Conservation (phyloP, 2,113 vertebrate species). For the Spea bombifrons region DNA sequence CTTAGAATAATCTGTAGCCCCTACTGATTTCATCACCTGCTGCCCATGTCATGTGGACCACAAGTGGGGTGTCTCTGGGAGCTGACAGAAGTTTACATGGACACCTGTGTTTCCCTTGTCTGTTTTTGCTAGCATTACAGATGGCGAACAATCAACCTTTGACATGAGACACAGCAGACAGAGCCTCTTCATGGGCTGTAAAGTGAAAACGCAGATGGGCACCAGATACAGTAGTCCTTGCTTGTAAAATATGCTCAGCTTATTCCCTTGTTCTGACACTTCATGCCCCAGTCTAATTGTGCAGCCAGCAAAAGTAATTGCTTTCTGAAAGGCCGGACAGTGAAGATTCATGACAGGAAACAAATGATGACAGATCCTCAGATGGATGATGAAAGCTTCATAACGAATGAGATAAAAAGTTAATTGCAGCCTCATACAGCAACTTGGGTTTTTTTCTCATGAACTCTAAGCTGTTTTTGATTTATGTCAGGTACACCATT, state of each 20-base stretch:
- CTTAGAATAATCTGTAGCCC: constrained; percentile 55
- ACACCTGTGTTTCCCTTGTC: constrained; percentile 24
- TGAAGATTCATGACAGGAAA: constrained; percentile 53
- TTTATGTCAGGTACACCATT: constrained; percentile 42
- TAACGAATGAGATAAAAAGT: constrained; percentile 23
- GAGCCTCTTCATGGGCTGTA: neutral
- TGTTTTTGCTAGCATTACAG: neutral
- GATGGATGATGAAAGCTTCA: constrained; percentile 16
- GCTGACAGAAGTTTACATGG: constrained; percentile 42
- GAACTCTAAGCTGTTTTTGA: constrained; percentile 23
- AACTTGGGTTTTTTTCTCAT: constrained; percentile 39
- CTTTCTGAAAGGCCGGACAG: constrained; percentile 47
- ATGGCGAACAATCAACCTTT: constrained; percentile 24
- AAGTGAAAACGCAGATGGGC: neutral
- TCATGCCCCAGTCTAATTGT: constrained; percentile 44
- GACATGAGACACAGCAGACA: constrained; percentile 25
- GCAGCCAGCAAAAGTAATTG: constrained; percentile 46
- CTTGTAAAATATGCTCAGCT: constrained; percentile 23
- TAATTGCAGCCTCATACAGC: constrained; percentile 49
- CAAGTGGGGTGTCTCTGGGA: constrained; percentile 4
- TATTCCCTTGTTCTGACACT: constrained; percentile 12
- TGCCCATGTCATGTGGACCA: constrained; percentile 45
- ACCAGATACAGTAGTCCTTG: neutral
- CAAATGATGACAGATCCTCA: constrained; percentile 37
- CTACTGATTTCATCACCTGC: constrained; percentile 61